These are phyloP conservation scores for Uromys caudimaculatus DNA, from an alignment of 2,797 vertebrate genomes.

Conservation along the genomic window DNA sequence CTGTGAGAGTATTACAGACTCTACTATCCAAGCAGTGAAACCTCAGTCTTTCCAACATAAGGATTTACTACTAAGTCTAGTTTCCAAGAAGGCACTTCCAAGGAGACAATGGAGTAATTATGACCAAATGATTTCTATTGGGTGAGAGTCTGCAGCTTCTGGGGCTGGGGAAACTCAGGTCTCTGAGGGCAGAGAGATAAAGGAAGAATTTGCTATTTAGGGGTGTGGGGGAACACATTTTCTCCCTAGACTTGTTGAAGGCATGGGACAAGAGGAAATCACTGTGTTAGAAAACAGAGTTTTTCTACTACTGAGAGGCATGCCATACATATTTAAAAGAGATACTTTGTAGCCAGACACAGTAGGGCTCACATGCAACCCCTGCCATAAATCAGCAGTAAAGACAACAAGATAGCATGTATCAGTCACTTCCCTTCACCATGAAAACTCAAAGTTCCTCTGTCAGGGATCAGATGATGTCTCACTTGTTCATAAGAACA, in stretches of 20 bases:
- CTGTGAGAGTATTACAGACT: background rate
- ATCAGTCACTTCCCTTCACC: background rate
- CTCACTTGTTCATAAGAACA: background rate
- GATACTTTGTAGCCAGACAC: background rate
- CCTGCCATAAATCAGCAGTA: too few species aligned
- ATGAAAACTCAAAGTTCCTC: background rate
- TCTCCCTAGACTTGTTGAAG: slow-evolving; percentile 43
- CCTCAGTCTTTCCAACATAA: background rate
- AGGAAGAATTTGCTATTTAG: slow-evolving; percentile 63
- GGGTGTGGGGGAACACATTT: slow-evolving; percentile 23
- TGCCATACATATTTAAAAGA: background rate
- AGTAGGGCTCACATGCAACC: background rate
- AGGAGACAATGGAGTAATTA: background rate
- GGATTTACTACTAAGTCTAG: background rate
- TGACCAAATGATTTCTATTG: background rate
- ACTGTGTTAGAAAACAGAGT: slow-evolving; percentile 21
- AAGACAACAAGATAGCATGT: background rate
- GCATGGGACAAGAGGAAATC: slow-evolving; percentile 7
- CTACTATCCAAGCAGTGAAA: background rate
- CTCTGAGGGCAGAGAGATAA: slow-evolving; percentile 22
- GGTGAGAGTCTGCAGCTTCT: background rate
- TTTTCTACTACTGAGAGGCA: slow-evolving; percentile 13
- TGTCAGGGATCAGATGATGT: background rate
- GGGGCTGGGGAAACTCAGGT: slow-evolving; percentile 43
- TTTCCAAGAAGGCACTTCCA: slow-evolving; percentile 49